A percentile compares a stretch with the other conserved stretches of the same genome.
These are phyloP conservation scores for Aldabrachelys gigantea DNA, from an alignment of 2,113 vertebrate species.

Conservation along the genomic window DNA sequence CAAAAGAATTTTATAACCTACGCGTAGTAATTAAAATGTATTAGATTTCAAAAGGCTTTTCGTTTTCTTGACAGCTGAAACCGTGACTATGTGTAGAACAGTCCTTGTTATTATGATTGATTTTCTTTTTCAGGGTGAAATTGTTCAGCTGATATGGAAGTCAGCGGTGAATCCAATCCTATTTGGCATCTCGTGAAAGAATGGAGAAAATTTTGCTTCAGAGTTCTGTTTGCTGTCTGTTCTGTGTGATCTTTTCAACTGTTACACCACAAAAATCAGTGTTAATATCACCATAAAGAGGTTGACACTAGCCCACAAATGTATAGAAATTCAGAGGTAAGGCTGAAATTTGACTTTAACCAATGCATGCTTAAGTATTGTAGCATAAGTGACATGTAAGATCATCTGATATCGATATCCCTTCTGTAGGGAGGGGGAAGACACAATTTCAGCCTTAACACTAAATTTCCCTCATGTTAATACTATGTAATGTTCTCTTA, in stretches of 20 bases:
- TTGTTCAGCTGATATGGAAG: not conserved
- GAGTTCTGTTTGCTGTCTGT: constrained; percentile 10
- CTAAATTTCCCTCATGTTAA: not conserved
- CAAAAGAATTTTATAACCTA: not conserved
- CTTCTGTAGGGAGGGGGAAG: not conserved
- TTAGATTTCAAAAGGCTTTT: constrained; percentile 1
- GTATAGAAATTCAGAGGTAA: not conserved
- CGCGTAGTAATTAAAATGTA: not conserved
- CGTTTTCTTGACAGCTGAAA: not conserved
- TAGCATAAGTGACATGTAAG: not conserved
- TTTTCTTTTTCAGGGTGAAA: constrained; percentile 69
- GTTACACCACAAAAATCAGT: not conserved
- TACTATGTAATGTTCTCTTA: not conserved
- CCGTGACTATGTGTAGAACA: not conserved
- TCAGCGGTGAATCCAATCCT: constrained; percentile 7
- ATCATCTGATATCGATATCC: not conserved
- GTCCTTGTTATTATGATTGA: not conserved
- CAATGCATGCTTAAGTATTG: not conserved
- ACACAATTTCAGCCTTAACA: not conserved
- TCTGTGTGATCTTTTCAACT: constrained; percentile 26
- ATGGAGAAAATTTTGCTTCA: not conserved
- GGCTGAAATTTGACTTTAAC: not conserved
- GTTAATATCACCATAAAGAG: not conserved
- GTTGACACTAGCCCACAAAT: not conserved
- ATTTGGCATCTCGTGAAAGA: constrained; percentile 7